These are phyloP conservation scores for Candidula unifasciata DNA, from an alignment of 2,888 invertebrate genomes.

Conservation along the genomic window DNA sequence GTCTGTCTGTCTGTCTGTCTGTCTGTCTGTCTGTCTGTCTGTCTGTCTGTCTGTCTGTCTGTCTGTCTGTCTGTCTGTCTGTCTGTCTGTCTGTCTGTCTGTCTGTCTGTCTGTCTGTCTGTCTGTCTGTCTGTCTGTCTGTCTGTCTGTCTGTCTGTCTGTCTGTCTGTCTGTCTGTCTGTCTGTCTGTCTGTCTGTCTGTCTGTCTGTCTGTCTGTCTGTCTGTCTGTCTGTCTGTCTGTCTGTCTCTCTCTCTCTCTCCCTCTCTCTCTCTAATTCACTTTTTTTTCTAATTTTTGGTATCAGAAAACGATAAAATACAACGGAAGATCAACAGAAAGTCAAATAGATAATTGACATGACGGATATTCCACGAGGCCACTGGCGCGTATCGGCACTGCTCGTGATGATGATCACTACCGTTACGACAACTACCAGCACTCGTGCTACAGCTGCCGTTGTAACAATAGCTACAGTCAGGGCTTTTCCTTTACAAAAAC, in stretches of 20 bases:
- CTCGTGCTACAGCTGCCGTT: too few species aligned
- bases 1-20: background rate
- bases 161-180: background rate
- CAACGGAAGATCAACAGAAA: too few species aligned
- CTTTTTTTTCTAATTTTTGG: too few species aligned
- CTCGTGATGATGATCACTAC: too few species aligned
- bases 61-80: background rate
- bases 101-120: background rate
- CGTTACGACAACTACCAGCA: too few species aligned
- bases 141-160: background rate
- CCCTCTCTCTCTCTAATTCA: conserved; percentile 9
- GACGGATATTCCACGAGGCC: too few species aligned
- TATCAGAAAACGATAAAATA: too few species aligned
- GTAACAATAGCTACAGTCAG: too few species aligned
- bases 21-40: background rate
- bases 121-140: background rate
- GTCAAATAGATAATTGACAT: too few species aligned
- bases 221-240: conserved; percentile 20
- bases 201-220: background rate
- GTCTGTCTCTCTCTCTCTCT: conserved; percentile 31
- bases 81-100: background rate
- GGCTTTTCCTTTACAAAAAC: too few species aligned
- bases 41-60: background rate
- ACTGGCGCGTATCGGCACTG: too few species aligned
- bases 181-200: background rate